phyloP scores from a whole-genome alignment of 1,140 invertebrate species.

The Euura saliciscinereae region DNA sequence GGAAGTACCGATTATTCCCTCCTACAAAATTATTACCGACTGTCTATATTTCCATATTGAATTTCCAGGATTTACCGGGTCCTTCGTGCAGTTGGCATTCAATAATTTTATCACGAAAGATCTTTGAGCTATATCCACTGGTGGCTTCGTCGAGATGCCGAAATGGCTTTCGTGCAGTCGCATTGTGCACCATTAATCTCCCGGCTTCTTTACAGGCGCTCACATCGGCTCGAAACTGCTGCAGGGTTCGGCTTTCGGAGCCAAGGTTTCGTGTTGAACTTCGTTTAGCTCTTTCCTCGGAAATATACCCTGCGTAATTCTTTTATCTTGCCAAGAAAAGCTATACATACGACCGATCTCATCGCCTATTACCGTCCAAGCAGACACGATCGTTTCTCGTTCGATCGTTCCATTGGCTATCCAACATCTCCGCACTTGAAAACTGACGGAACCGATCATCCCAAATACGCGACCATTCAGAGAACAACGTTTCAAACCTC shows the following conservation, averaged over 20 bases:
- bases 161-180: neutral
- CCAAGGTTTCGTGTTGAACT: neutral
- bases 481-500: too few relatives aligned
- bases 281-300: neutral
- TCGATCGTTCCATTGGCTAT: too few relatives aligned
- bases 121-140: neutral
- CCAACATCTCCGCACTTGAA: too few relatives aligned
- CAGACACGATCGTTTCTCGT: too few relatives aligned
- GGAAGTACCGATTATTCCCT: neutral
- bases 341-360: neutral
- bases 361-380: neutral
- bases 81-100: neutral
- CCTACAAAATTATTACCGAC: neutral
- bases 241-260: neutral
- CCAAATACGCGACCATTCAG: too few relatives aligned
- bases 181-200: neutral
- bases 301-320: neutral
- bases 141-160: conserved; percentile 1
- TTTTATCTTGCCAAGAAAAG: neutral
- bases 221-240: neutral
- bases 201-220: conserved; percentile 1
- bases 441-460: too few relatives aligned
- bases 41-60: too few relatives aligned
- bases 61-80: neutral
- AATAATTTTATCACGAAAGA: conserved; percentile 1